Percentiles rank a stretch among this genome's conserved stretches.
Evolutionary conservation across 35 echinoderm and acorn worm species (phyloP).

Genomic region (Lytechinus variegatus): DNA sequence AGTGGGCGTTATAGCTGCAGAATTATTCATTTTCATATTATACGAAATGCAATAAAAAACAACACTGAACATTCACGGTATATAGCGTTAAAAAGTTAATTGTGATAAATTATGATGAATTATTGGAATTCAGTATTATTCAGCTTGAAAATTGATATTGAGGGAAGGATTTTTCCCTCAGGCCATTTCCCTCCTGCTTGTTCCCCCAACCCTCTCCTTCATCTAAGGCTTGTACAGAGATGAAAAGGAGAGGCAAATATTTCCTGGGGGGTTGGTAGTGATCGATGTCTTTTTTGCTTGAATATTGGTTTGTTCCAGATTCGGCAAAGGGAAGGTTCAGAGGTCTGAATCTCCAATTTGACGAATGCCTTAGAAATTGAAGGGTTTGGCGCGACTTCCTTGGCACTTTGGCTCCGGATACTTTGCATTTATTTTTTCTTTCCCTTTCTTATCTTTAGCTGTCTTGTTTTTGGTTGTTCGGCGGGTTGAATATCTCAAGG

Average conservation of each 20-base stretch:
- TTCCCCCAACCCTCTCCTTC: background rate
- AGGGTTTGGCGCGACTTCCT: background rate
- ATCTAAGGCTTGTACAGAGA: background rate
- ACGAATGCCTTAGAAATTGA: background rate
- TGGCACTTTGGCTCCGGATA: background rate
- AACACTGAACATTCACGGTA: no score
- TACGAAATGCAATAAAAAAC: no score
- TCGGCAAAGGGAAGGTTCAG: background rate
- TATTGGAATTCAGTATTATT: background rate
- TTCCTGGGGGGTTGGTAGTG: background rate
- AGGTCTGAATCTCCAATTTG: background rate
- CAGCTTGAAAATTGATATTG: background rate
- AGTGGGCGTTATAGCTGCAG: no score
- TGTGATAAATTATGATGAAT: no score
- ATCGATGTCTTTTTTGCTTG: background rate
- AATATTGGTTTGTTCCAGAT: conserved; percentile 5
- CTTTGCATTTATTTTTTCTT: background rate
- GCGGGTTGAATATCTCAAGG: background rate
- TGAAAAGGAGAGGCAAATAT: background rate
- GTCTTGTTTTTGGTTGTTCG: background rate
- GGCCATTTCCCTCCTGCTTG: background rate
- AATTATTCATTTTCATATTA: no score
- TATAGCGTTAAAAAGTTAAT: no score
- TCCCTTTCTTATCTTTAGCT: background rate
- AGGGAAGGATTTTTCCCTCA: background rate